Base-by-base conservation (phyloP, 2,113 vertebrate species). In the Eulemur rufifrons region DNA sequence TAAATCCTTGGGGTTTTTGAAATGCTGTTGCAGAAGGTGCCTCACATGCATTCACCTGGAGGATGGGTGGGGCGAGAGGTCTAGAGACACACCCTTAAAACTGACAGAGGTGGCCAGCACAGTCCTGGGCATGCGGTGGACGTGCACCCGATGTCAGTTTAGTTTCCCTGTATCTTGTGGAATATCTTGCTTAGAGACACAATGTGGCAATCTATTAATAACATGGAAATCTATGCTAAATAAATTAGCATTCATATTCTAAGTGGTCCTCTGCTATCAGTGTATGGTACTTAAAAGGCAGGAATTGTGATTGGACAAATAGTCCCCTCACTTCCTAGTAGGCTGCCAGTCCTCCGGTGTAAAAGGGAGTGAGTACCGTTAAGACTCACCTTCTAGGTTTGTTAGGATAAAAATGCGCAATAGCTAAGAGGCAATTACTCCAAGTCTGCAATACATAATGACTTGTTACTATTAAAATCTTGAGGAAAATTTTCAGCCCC, bases 91-190 rank as follows among this genome's bases (percentile, higher is more conserved):
- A n/a, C 4, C 0, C 25, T 37, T 54, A 81, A 18, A 50, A 10
- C 64, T 32, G 47, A 64, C 68, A 9, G 32, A 59, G 25, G 7
- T 13, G 32, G 42, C 3, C 52, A 37, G 4, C 23, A 0, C 25
- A 37, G 29, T 39, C 37, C 45, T 27, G 2, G 12, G 27, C 4
- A 29, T 8, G 59, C 0, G 7, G 52, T 7, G 21, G 3, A 5
- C 37, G 18, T 39, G 17, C 5, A 21, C 15, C 27, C n/a, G 25
- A 4, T 15, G 15, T 47, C 87, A 27, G 5, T 39, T 68, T 59
- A 56, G 71, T 66, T 66, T 47, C 39, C 25, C 52, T 45, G 27
- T 2, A 32, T 69, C 73, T 59, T 29, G 17, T 82, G 23, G 17
- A 71, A 52, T 27, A 3, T 34, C 32, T 84, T 88, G 56, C 29